Evolutionary conservation across 2,113 vertebrate genomes (phyloP), one percentile per base, ranked within the genome.

Genomic region (Micronycteris hirsuta): DNA sequence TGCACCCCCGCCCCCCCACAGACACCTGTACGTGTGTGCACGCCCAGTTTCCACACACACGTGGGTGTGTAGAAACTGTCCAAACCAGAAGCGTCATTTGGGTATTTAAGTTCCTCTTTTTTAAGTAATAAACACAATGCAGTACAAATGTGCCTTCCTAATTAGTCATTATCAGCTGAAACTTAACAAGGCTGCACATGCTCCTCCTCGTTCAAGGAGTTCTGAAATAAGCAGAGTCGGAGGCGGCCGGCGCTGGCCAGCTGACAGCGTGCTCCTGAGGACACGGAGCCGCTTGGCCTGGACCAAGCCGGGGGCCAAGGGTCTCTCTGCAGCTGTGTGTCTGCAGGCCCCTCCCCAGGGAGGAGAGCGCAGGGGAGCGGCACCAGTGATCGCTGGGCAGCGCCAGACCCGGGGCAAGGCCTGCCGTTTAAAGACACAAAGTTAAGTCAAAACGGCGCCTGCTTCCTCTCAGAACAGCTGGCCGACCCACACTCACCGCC

Each of bases 371-470:
- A 31, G 58, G 10, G 58, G 11, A 11, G 58, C 3, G 58, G 11
- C 26, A 9, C 58, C 26, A 11, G 68, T 3, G 22, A 2, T 15
- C 10, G 5, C 70, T 8, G 38, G 5, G 49, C 24, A 41, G 2
- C 0, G 2, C 31, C 4, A 5, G 14, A 36, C 0, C 67, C 5
- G 1, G 2, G 0, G 7, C 0, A 0, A 17, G 65, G 7, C 3
- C 6, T 8, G 1, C 56, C 7, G 26, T 3, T 17, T 10, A 47
- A 13, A 33, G 14, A 45, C 52, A 28, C 36, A 17, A 38, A 49
- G n/a, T 5, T 8, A 13, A 31, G 28, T 8, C 31, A 47, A 33
- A 8, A 12, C 38, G 13, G 12, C 1, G 2, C 5, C 54, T 9
- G 17, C 36, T 19, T 12, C 1, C 2, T 52, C 12, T 31, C 3